A percentile compares a stretch with the other conserved stretches of the same genome.
Evolutionary conservation across 2,113 vertebrate species (phyloP).

Genomic region (Smithornis capensis): DNA sequence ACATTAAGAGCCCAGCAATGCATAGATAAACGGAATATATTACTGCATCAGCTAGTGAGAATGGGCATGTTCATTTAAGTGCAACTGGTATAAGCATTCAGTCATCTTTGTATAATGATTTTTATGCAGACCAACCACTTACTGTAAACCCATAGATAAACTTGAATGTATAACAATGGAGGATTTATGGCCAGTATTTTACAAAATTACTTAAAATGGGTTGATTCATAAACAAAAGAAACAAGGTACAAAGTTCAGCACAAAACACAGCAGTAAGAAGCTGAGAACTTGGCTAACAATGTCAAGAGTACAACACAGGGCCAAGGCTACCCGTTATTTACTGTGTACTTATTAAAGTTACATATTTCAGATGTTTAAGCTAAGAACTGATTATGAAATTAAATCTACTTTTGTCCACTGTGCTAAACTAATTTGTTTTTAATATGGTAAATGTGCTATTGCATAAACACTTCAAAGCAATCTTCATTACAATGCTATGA

Average conservation of each 20-base stretch:
- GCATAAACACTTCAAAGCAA: conserved; percentile 71
- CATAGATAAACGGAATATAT: conserved; percentile 93
- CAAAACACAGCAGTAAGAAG: conserved; percentile 78
- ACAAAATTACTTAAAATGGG: conserved; percentile 61
- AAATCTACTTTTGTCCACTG: conserved; percentile 65
- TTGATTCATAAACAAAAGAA: conserved; percentile 62
- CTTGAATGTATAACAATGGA: conserved; percentile 56
- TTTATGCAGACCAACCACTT: conserved; percentile 73
- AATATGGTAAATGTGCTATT: conserved; percentile 60
- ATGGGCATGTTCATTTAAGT: conserved; percentile 79
- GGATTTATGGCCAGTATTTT: conserved; percentile 68
- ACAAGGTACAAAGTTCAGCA: conserved; percentile 71
- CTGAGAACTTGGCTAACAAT: conserved; percentile 73
- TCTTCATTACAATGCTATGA: conserved; percentile 63
- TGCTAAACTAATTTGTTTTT: conserved; percentile 61
- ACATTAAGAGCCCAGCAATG: conserved; percentile 87
- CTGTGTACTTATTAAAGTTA: conserved; percentile 66
- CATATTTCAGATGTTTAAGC: conserved; percentile 37
- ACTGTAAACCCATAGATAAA: conserved; percentile 73
- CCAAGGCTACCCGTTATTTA: conserved; percentile 73
- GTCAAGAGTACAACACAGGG: conserved; percentile 62
- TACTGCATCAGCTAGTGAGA: conserved; percentile 86
- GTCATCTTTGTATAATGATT: conserved; percentile 70
- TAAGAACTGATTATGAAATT: conserved; percentile 46
- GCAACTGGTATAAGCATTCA: conserved; percentile 82